A percentile compares a stretch with the other conserved stretches of the same genome.
Evolutionary conservation across 1,140 invertebrate genomes (phyloP).

Genomic region (Drosophila azteca): DNA sequence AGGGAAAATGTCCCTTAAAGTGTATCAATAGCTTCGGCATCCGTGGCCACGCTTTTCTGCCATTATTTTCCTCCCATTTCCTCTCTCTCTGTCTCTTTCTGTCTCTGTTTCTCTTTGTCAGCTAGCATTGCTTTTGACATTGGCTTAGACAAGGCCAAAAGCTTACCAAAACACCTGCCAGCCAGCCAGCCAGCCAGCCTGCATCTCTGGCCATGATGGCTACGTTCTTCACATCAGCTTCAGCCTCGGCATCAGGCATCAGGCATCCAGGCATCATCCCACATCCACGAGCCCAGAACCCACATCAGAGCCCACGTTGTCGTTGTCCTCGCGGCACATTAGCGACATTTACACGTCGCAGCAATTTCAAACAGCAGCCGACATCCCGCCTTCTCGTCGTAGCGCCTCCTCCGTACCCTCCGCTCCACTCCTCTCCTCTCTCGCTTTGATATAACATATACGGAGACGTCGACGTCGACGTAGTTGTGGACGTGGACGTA

Average conservation of each 20-base stretch:
- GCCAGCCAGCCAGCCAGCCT: slow-evolving; percentile 38
- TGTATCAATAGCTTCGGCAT: no score
- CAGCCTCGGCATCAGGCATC: slow-evolving; percentile 8
- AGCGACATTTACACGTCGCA: slow-evolving; percentile 81
- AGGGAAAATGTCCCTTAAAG: no score
- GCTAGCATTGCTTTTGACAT: slow-evolving; percentile 64
- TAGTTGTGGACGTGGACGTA: background rate
- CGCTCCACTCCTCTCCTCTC: background rate
- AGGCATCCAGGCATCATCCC: no score
- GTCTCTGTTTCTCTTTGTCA: slow-evolving; percentile 13
- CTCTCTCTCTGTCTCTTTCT: slow-evolving; percentile 12
- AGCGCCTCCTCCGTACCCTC: no score
- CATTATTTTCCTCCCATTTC: background rate
- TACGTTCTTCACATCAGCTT: slow-evolving; percentile 34
- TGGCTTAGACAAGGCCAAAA: slow-evolving; percentile 71
- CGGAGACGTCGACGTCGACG: no score
- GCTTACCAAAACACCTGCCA: slow-evolving; percentile 64
- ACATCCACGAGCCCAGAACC: background rate
- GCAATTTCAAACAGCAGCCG: slow-evolving; percentile 79
- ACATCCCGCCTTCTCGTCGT: slow-evolving; percentile 41
- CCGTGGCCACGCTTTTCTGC: no score
- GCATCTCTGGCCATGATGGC: slow-evolving; percentile 57
- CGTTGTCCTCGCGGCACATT: slow-evolving; percentile 61
- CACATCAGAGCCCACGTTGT: slow-evolving; percentile 30
- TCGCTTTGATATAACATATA: background rate